These are phyloP conservation scores for Rhinella marina DNA, from an alignment of 2,797 vertebrate species.

Conservation along the genomic window DNA sequence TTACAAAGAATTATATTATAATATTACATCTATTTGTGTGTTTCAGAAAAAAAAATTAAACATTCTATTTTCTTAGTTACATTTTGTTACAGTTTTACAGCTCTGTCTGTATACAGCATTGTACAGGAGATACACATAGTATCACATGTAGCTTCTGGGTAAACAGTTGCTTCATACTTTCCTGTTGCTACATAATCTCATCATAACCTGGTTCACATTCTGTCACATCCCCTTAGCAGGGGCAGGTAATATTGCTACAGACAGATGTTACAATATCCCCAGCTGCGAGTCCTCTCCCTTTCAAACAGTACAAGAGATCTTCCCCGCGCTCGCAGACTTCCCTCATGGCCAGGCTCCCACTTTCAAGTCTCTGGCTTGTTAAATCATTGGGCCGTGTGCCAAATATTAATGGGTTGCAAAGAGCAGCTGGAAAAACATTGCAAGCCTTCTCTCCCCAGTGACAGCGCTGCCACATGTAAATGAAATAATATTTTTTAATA, in stretches of 20 bases:
- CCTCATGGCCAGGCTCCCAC: slow-evolving; percentile 54
- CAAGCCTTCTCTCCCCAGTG: slow-evolving; percentile 46
- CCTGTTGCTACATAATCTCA: slow-evolving; percentile 29
- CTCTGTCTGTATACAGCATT: not conserved
- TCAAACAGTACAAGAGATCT: slow-evolving; percentile 51
- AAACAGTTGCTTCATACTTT: not conserved
- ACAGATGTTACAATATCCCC: slow-evolving; percentile 60
- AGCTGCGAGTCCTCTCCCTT: slow-evolving; percentile 53
- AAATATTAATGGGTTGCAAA: slow-evolving; percentile 62
- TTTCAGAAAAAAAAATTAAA: too few species aligned
- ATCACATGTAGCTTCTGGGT: not conserved
- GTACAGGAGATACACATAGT: not conserved
- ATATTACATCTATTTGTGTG: too few species aligned
- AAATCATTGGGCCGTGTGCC: slow-evolving; percentile 58
- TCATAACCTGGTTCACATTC: not conserved
- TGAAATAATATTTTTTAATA: slow-evolving; percentile 64
- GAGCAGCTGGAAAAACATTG: slow-evolving; percentile 61
- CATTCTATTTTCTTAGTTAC: too few species aligned
- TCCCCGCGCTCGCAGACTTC: slow-evolving; percentile 40
- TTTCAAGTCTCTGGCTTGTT: slow-evolving; percentile 57
- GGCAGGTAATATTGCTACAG: slow-evolving; percentile 57
- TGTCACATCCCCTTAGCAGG: slow-evolving; percentile 47
- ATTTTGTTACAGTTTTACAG: too few species aligned
- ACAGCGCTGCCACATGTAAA: slow-evolving; percentile 60
- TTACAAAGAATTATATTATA: too few species aligned